Percentiles rank a stretch among this genome's conserved stretches.
These are phyloP conservation scores for Sandelia bainsii DNA, from an alignment of 2,797 vertebrate genomes.

Conservation along the genomic window DNA sequence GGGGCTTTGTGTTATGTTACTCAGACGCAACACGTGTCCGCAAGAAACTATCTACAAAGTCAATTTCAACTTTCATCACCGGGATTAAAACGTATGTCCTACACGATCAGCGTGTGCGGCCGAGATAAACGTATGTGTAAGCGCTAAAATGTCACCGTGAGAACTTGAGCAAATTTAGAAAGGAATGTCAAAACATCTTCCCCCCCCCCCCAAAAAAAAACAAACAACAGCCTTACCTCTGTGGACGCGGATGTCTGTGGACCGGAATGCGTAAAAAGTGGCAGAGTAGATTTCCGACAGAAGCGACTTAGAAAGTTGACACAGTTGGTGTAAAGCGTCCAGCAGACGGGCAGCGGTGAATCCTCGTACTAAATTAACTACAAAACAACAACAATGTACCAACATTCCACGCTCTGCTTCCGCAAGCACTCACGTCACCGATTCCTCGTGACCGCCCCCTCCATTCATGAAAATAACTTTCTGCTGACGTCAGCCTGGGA, in stretches of 20 bases:
- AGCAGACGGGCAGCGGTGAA: conserved; percentile 62
- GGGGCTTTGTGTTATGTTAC: conserved; percentile 33
- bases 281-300: conserved; percentile 40
- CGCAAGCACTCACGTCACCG: conserved; percentile 88
- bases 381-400: conserved; percentile 91
- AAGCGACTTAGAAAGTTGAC: conserved; percentile 46
- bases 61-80: conserved; percentile 39
- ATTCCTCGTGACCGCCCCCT: conserved; percentile 89
- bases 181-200: conserved; percentile 78
- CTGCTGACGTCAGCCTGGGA: conserved; percentile 86
- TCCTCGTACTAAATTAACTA: conserved; percentile 82
- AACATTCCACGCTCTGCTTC: conserved; percentile 89
- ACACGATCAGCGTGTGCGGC: background rate
- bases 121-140: background rate
- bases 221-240: conserved; percentile 77
- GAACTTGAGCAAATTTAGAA: conserved; percentile 63
- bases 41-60: conserved; percentile 44
- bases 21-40: conserved; percentile 78
- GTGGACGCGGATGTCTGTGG: conserved; percentile 69
- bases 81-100: conserved; percentile 1
- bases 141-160: conserved; percentile 61
- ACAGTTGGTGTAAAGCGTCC: conserved; percentile 54
- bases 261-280: conserved; percentile 63
- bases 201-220: background rate
- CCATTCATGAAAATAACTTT: conserved; percentile 93